Evolutionary conservation across 2,113 vertebrate species (phyloP).

Genomic region (Corydoras sp.): DNA sequence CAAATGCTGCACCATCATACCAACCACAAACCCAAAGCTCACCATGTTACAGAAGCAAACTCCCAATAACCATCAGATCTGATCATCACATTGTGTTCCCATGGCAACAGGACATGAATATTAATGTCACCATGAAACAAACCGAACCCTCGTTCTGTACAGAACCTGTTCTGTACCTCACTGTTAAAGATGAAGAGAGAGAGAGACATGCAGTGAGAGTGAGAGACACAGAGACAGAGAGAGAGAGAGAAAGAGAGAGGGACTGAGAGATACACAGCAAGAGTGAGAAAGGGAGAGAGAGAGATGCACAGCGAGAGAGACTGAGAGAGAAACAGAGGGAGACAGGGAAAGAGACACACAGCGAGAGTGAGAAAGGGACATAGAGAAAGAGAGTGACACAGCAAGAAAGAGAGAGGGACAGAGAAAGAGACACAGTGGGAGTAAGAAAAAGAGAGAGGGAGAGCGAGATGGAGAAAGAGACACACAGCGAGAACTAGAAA

Average conservation of each 20-base stretch:
- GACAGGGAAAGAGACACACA: constrained; percentile 25
- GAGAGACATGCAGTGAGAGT: not conserved
- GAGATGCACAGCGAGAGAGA: constrained; percentile 4
- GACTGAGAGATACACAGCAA: not conserved
- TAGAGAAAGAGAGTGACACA: no score
- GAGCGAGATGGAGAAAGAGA: not conserved
- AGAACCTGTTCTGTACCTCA: no score
- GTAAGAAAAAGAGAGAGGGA: no score
- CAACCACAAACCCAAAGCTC: no score
- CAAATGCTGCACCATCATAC: no score
- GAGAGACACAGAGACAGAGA: not conserved
- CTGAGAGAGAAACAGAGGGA: constrained; percentile 12
- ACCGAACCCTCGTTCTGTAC: no score
- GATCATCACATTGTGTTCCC: no score
- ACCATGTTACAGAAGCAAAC: no score
- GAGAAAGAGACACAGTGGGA: no score
- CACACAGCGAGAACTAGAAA: not conserved
- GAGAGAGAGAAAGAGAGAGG: not conserved
- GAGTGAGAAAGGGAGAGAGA: not conserved
- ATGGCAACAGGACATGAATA: no score
- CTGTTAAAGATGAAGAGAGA: constrained; percentile 41
- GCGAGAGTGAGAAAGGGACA: not conserved
- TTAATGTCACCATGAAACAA: no score
- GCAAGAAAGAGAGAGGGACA: constrained; percentile 35
- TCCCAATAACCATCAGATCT: no score